phyloP scores from a whole-genome alignment of 2,888 invertebrate genomes.

The Psylliodes chrysocephalus region DNA sequence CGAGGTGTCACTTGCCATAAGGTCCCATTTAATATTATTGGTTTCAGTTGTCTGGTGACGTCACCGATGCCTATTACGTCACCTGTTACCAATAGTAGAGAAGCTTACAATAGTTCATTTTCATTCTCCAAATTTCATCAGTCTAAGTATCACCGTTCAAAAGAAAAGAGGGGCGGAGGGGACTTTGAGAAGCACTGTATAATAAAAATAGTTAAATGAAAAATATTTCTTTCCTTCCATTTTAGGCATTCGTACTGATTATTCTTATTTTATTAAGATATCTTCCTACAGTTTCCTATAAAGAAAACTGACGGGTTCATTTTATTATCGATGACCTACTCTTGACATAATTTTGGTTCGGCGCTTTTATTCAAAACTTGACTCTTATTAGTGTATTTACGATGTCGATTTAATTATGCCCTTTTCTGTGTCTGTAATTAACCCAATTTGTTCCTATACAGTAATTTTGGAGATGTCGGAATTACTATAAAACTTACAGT shows the following conservation, averaged over 20 bases:
- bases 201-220: too few species aligned
- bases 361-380: constrained; percentile 9
- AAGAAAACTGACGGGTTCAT: neutral
- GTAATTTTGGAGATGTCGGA: constrained; percentile 7
- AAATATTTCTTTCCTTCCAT: neutral
- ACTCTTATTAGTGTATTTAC: constrained; percentile 16
- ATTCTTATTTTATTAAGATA: neutral
- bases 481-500: neutral
- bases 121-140: too few species aligned
- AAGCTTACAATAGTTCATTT: too few species aligned
- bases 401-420: constrained; percentile 18
- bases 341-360: constrained; percentile 2
- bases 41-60: too few species aligned
- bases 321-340: constrained; percentile 10
- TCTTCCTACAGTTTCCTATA: neutral
- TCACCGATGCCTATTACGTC: too few species aligned
- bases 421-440: constrained; percentile 14
- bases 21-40: too few species aligned
- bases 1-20: too few species aligned
- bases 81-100: too few species aligned
- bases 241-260: neutral
- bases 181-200: too few species aligned
- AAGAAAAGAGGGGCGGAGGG: too few species aligned
- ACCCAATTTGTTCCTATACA: constrained; percentile 13
- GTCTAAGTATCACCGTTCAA: too few species aligned